Conservation (phyloP, 2,797 vertebrate species). For the Pipistrellus pygmaeus region DNA sequence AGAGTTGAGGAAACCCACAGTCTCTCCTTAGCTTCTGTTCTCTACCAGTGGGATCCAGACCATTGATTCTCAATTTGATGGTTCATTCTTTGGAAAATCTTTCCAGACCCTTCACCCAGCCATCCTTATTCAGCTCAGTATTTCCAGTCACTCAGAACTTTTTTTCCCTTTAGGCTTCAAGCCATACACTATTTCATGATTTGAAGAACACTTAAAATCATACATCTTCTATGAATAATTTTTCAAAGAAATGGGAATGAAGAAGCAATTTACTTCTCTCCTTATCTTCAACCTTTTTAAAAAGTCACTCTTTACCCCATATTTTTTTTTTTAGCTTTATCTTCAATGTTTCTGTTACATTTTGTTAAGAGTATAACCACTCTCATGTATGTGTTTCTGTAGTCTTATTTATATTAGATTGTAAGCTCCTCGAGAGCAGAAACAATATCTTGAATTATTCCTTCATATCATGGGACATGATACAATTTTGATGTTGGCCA, state of each 20-base stretch:
- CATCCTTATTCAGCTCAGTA: background rate
- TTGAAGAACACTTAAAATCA: conserved; percentile 50
- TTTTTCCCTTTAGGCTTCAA: conserved; percentile 5
- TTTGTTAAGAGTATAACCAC: background rate
- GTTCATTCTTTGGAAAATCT: background rate
- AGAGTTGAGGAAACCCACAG: background rate
- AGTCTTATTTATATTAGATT: background rate
- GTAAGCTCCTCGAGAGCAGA: conserved; percentile 43
- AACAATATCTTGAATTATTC: background rate
- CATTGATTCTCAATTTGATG: background rate
- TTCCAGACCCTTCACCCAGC: background rate
- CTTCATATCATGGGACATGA: background rate
- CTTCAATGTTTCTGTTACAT: background rate
- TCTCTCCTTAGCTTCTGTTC: background rate
- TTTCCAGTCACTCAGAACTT: background rate
- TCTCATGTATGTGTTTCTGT: background rate
- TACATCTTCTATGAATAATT: conserved; percentile 16
- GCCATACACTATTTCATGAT: conserved; percentile 19
- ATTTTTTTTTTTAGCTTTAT: background rate
- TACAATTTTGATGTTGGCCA: conserved; percentile 13
- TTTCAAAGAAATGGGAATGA: conserved; percentile 41
- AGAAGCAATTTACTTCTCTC: conserved; percentile 38
- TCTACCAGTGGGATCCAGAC: background rate
- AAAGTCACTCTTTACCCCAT: background rate
- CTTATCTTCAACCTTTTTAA: background rate